Percentiles rank a stretch among this genome's conserved stretches.
Conservation (phyloP, 2,113 vertebrate species). For the Dasyornis broadbenti region DNA sequence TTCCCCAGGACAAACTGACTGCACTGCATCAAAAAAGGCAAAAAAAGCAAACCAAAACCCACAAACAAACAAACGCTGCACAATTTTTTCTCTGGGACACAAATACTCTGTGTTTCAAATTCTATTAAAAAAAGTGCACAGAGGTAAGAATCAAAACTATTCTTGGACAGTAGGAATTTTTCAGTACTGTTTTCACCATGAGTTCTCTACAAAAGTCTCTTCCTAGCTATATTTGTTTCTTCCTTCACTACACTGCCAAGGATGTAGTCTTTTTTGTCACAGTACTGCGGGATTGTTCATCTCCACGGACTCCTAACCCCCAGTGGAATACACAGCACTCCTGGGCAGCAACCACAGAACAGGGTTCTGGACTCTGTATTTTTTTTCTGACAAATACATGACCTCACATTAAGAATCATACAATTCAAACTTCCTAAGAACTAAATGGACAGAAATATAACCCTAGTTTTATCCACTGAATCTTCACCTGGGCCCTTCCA, state of each 20-base stretch:
- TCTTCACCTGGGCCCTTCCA: background rate
- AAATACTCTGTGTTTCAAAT: background rate
- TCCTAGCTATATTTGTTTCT: background rate
- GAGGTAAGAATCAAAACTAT: background rate
- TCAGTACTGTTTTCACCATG: rapidly evolving
- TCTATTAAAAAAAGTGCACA: background rate
- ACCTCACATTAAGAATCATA: background rate
- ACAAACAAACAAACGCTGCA: background rate
- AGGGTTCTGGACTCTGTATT: background rate
- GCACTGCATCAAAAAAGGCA: background rate
- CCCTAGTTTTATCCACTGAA: background rate
- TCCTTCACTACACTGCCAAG: background rate
- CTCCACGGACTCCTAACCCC: background rate
- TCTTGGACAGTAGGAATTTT: background rate
- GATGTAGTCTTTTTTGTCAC: background rate
- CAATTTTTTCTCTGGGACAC: background rate
- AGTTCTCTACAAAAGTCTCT: background rate
- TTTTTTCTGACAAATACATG: background rate
- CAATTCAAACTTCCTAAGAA: background rate
- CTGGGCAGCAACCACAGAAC: background rate
- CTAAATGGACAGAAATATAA: background rate
- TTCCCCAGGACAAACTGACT: background rate
- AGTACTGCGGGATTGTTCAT: background rate
- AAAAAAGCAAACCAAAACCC: background rate
- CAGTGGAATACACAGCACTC: rapidly evolving